A percentile compares a stretch with the other conserved stretches of the same genome.
Evolutionary conservation across 1,140 invertebrate genomes (phyloP).

Genomic region (Polyergus mexicanus): DNA sequence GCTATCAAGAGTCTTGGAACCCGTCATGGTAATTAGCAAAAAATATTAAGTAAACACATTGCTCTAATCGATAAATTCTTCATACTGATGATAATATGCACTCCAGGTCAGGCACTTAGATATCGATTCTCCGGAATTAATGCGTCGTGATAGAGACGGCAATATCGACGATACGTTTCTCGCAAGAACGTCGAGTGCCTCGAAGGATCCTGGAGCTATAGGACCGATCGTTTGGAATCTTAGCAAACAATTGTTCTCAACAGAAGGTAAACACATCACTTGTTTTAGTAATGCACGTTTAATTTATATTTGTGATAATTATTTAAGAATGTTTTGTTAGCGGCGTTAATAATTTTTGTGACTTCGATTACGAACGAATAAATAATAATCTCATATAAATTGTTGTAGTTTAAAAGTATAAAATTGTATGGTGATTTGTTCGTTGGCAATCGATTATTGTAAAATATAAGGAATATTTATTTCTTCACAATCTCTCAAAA

Average conservation of each 20-base stretch:
- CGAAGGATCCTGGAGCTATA: conserved; percentile 93
- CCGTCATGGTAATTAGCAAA: conserved; percentile 84
- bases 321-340: not conserved
- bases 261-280: conserved; percentile 78
- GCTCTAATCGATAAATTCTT: not conserved
- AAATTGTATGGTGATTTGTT: not conserved
- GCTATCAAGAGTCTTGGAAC: conserved; percentile 92
- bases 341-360: not conserved
- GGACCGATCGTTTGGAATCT: conserved; percentile 94
- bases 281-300: not conserved
- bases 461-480: not conserved
- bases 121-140: conserved; percentile 80
- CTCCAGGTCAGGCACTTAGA: conserved; percentile 81
- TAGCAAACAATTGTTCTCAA: conserved; percentile 83
- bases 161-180: conserved; percentile 73
- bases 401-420: not conserved
- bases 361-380: conserved; percentile 47
- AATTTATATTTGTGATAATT: not conserved
- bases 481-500: conserved; percentile 63
- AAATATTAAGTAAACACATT: not conserved
- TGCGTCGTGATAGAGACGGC: conserved; percentile 61
- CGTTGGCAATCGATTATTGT: conserved; percentile 36
- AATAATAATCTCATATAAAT: not conserved
- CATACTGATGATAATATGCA: not conserved
- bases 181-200: conserved; percentile 81